phyloP scores from a whole-genome alignment of 1,140 invertebrate species.

The Apocrypta bakeri region DNA sequence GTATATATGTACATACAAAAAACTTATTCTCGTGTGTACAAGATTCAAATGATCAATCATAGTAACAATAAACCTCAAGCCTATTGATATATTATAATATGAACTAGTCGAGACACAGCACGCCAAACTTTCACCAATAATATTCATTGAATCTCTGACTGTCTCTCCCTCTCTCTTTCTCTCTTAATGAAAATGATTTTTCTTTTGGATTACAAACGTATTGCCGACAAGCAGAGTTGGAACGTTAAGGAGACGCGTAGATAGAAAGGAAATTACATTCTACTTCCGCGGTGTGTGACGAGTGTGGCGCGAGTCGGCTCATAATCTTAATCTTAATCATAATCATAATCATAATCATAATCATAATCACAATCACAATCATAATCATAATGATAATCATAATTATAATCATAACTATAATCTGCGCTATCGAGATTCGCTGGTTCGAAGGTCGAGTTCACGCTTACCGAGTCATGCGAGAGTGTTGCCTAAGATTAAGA shows the following conservation, averaged over 20 bases:
- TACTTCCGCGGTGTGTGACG: slow-evolving; percentile 9
- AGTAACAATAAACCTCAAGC: background rate
- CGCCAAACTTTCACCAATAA: slow-evolving; percentile 41
- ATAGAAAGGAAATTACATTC: slow-evolving; percentile 23
- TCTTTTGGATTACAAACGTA: slow-evolving; percentile 12
- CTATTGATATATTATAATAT: background rate
- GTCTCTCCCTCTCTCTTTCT: too few species aligned
- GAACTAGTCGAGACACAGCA: background rate
- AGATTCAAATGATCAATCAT: background rate
- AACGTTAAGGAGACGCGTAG: background rate
- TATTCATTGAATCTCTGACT: slow-evolving; percentile 1
- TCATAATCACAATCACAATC: slow-evolving; percentile 17
- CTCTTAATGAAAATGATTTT: slow-evolving; percentile 45
- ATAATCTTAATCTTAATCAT: background rate
- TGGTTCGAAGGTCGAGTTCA: slow-evolving; percentile 14
- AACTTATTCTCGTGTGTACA: too few species aligned
- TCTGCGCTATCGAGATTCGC: background rate
- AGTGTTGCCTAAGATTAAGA: slow-evolving; percentile 19
- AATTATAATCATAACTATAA: background rate
- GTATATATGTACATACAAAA: too few species aligned
- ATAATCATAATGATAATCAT: background rate
- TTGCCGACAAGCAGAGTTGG: background rate
- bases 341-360: background rate
- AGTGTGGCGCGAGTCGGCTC: background rate
- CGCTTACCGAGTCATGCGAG: slow-evolving; percentile 14